Evolutionary conservation across 2,797 vertebrate species (phyloP), one percentile per base, ranked within the genome.

Genomic region (Helarctos malayanus): DNA sequence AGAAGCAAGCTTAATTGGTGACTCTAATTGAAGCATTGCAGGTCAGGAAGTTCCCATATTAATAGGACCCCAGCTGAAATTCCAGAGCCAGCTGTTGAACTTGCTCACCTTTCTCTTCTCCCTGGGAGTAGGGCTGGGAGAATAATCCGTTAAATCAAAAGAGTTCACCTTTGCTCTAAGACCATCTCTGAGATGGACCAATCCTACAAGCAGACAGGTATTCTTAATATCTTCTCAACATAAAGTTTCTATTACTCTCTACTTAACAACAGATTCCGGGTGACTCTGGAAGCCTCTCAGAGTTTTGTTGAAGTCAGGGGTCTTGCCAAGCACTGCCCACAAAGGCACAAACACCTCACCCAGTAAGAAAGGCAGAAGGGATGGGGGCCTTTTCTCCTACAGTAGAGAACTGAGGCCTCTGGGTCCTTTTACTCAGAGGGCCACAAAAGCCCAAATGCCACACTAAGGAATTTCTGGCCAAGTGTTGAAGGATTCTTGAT

Each of bases 201-300:
- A 2, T 73, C 71, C 45, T 82, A 21, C 25, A 84, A 84, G 47
- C 45, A 86, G 29, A 21, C 18, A 54, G 25, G 25, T 57, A 18
- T 87, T 27, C 47, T 89, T 35, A 56, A 65, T 41, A 63, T 54
- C 13, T 14, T 89, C 5, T 89, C 47, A 61, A 19, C 29, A 32
- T 93, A 65, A 71, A 71, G 57, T 92, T 92, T 84, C 85, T 91
- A 0, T 90, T 54, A 89, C 35, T 71, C 25, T 84, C 69, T 63
- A 35, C 8, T 15, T 10, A 49, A n/a, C 14, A 54, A 23, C 35
- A 89, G 75, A 85, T 91, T 38, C 63, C n/a, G 59, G 29, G 68
- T 47, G 69, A 83, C n/a, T 76, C 32, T 91, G 47, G 57, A 93
- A 83, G 18, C 27, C 11, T 5, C 41, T 89, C 47, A 88, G 15